Conservation (phyloP, 1,140 invertebrate species). For the Saccostrea cuccullata region DNA sequence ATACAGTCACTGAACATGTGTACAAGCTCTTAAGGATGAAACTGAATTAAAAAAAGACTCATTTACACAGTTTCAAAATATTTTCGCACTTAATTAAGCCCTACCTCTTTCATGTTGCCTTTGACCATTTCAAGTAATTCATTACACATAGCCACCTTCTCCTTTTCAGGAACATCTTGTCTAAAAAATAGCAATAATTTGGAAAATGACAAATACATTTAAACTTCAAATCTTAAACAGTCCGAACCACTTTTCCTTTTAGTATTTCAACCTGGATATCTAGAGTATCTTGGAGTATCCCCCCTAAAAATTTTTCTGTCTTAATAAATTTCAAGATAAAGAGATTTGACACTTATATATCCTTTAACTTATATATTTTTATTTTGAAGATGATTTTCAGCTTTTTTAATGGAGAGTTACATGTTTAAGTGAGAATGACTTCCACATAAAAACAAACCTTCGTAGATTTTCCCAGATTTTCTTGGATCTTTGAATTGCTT, state of each 20-base stretch:
- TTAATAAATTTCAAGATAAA: too few relatives aligned
- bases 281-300: background rate
- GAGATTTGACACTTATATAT: too few relatives aligned
- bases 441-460: slow-evolving; percentile 64
- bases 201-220: background rate
- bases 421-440: background rate
- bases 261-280: too few relatives aligned
- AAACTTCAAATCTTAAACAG: background rate
- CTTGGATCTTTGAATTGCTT: slow-evolving; percentile 86
- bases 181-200: slow-evolving; percentile 57
- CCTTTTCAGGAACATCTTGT: slow-evolving; percentile 79
- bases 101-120: slow-evolving; percentile 83
- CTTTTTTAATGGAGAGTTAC: too few relatives aligned
- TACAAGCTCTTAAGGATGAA: too few relatives aligned
- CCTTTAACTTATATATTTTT: too few relatives aligned
- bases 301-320: background rate
- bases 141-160: slow-evolving; percentile 84
- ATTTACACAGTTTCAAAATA: too few relatives aligned
- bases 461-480: slow-evolving; percentile 86
- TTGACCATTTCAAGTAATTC: slow-evolving; percentile 86
- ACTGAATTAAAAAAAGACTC: too few relatives aligned
- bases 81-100: background rate
- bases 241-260: too few relatives aligned
- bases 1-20: too few relatives aligned
- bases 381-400: too few relatives aligned